phyloP scores from a whole-genome alignment of 2,797 vertebrate genomes.

The Staurois parvus region DNA sequence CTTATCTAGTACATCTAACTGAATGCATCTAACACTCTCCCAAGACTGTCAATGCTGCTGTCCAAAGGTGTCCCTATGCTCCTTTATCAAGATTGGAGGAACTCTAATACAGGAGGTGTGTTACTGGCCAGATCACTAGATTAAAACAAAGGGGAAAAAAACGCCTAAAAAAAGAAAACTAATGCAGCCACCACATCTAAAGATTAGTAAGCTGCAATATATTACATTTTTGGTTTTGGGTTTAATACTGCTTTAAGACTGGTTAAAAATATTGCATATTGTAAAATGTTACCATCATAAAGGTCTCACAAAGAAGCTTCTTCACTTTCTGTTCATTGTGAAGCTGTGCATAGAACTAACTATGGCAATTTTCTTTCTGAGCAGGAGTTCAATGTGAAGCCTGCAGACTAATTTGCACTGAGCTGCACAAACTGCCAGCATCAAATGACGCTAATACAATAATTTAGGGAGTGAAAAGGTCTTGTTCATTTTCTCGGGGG shows the following conservation, averaged over 20 bases:
- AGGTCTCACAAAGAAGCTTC: slow-evolving; percentile 30
- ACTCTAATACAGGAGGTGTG: no score
- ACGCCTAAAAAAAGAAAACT: no score
- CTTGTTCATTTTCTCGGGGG: slow-evolving; percentile 50
- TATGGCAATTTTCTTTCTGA: slow-evolving; percentile 43
- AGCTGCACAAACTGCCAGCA: slow-evolving; percentile 52
- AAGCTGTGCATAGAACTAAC: slow-evolving; percentile 18
- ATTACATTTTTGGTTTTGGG: no score
- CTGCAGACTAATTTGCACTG: slow-evolving; percentile 44
- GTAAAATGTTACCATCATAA: background rate
- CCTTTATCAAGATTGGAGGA: no score
- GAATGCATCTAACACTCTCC: no score
- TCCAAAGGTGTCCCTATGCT: no score
- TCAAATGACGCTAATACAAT: slow-evolving; percentile 55
- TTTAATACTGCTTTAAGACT: background rate
- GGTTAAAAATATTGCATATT: background rate
- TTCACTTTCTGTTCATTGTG: slow-evolving; percentile 30
- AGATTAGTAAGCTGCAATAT: no score
- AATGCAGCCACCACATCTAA: no score
- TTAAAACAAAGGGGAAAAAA: no score
- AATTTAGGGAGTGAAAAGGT: slow-evolving; percentile 53
- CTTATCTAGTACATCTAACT: no score
- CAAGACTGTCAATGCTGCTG: no score
- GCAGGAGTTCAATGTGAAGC: slow-evolving; percentile 41
- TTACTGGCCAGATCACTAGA: no score